Conservation (phyloP, 2,888 invertebrate genomes). For the Melieria picta region DNA sequence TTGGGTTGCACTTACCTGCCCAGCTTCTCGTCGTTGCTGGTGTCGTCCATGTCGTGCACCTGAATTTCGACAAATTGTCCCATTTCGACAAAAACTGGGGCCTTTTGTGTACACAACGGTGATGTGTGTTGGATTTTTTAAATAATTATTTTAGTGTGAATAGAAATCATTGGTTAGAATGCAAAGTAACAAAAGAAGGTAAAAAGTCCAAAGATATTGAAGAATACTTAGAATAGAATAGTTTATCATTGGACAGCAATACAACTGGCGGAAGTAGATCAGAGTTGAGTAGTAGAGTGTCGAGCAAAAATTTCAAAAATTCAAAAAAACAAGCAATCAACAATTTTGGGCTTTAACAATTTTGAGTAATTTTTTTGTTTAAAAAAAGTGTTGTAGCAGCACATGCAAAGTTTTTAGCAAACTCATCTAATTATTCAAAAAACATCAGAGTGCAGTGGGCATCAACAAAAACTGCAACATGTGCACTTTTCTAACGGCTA, state of each 20-base stretch:
- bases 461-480: no score
- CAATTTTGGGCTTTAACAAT: not conserved
- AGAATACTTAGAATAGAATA: constrained; percentile 37
- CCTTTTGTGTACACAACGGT: constrained; percentile 49
- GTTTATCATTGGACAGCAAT: constrained; percentile 34
- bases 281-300: no score
- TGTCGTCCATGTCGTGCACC: constrained; percentile 90
- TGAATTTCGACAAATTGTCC: constrained; percentile 70
- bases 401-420: constrained; percentile 18
- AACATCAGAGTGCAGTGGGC: no score
- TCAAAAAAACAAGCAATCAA: constrained; percentile 27
- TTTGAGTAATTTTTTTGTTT: not conserved
- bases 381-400: constrained; percentile 3
- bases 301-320: no score
- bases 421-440: no score
- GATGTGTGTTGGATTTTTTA: constrained; percentile 33
- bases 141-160: constrained; percentile 15
- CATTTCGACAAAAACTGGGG: constrained; percentile 63
- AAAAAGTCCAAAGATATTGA: no score
- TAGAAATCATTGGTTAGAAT: constrained; percentile 33
- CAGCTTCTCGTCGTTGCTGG: constrained; percentile 88
- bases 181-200: constrained; percentile 46
- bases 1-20: constrained; percentile 77
- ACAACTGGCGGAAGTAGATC: no score
- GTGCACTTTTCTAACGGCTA: no score